Evolutionary conservation across 2,888 invertebrate species (phyloP).

Genomic region (Seira ritae): DNA sequence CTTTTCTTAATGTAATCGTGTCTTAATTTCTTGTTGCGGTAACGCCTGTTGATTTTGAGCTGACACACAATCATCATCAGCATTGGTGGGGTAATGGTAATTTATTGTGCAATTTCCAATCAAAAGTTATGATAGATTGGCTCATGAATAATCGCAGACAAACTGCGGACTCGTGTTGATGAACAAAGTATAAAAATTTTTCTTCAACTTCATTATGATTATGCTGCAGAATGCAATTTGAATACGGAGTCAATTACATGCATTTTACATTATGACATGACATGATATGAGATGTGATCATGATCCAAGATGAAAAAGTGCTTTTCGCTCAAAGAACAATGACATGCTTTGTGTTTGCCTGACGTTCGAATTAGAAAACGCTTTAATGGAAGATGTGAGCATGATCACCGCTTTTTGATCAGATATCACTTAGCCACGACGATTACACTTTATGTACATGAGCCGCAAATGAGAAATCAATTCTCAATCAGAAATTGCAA

Average conservation of each 20-base stretch:
- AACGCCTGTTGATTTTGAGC: not conserved
- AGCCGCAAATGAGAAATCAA: conserved; percentile 7
- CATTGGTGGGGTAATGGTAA: not conserved
- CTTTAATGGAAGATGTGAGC: conserved; percentile 5
- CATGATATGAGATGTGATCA: not conserved
- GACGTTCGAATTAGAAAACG: not conserved
- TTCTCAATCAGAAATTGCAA: not conserved
- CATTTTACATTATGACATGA: conserved; percentile 6
- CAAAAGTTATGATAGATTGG: conserved; percentile 1
- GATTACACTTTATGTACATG: not conserved
- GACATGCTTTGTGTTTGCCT: conserved; percentile 2
- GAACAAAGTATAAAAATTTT: not conserved
- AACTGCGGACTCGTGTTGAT: not conserved
- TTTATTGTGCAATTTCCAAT: conserved; percentile 11
- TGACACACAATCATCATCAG: not conserved
- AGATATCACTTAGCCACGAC: not conserved
- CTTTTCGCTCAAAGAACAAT: conserved; percentile 1
- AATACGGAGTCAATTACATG: conserved; percentile 11
- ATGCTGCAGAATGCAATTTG: not conserved
- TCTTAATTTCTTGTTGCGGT: not conserved
- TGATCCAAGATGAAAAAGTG: not conserved
- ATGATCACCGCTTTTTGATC: not conserved
- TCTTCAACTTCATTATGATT: not conserved
- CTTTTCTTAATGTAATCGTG: no score
- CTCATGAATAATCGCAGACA: not conserved